Percentiles rank a stretch among this genome's conserved stretches.
Conservation (phyloP, 92 coral and sea anemone genomes). For the Scolanthus callimorphus region DNA sequence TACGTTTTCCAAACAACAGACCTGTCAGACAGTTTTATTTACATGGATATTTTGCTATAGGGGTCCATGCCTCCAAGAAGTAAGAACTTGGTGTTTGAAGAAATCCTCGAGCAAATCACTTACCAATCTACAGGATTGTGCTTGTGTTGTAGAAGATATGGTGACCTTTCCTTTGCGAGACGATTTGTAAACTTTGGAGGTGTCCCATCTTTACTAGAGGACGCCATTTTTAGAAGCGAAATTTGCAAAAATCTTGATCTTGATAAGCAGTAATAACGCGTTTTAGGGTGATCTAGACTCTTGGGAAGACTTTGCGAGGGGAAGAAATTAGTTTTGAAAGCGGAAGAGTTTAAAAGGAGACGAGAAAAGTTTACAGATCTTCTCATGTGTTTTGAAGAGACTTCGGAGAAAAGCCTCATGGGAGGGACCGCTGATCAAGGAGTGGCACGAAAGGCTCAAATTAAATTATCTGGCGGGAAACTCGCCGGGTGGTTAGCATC, state of each 20-base stretch:
- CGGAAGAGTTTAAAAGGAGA: no score
- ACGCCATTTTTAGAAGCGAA: neutral
- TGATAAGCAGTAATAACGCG: neutral
- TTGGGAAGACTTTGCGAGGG: neutral
- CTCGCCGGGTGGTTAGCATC: no score
- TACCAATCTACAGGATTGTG: slow-evolving; percentile 98
- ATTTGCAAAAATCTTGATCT: no score
- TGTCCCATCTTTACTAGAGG: neutral
- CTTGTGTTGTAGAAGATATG: slow-evolving; percentile 92
- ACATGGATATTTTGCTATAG: no score
- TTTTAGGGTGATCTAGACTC: neutral
- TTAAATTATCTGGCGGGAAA: no score
- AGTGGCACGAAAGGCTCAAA: no score
- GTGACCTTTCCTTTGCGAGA: slow-evolving; percentile 81
- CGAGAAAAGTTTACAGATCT: neutral
- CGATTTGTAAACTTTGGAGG: slow-evolving; percentile 61
- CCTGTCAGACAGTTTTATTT: no score
- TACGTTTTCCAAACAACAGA: no score
- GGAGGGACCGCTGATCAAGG: neutral
- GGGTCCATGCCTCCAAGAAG: no score
- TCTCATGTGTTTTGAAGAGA: neutral
- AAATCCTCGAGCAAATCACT: slow-evolving; percentile 8
- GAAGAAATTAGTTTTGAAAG: neutral
- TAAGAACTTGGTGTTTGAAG: neutral
- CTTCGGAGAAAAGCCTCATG: neutral